Evolutionary conservation across 2,797 vertebrate genomes (phyloP), one percentile per base, ranked within the genome.

Genomic region (Clamator glandarius): DNA sequence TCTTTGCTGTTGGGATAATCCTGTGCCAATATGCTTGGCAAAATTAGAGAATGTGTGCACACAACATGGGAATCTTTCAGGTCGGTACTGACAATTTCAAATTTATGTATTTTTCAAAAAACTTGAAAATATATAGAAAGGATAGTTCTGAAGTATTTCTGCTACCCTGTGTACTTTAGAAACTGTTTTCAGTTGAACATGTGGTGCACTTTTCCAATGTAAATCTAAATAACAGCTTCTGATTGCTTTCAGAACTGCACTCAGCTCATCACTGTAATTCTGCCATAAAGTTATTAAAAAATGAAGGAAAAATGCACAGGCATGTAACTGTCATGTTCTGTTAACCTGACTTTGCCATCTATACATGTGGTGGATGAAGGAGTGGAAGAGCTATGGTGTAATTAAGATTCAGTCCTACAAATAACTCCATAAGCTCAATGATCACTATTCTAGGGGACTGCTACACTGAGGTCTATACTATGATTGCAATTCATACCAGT

Each of bases 221-320:
- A 75, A 91, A 91, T 90, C 58, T 74, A 91, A 96, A 86, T 89
- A 90, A 77, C 62, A 69, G 14, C n/a, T 94, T 68, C 79, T 92
- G 89, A 94, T 94, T 95, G 58, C 79, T 95, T 94, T 95, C 91
- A 93, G 91, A 95, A 44, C 89, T 91, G 33, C 79, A 76, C 61
- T n/a, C 57, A 77, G 68, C 16, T 92, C 91, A 77, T 91, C 82
- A 68, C 44, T 83, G 54, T 67, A 83, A 72, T 83, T 62, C 41
- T 85, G 80, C 64, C 29, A 89, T 89, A 54, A 94, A 91, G 41
- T 87, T 95, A 93, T 91, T 89, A 64, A 92, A 89, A 92, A 91
- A 46, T 4, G 24, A 96, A 85, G 31, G 68, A 89, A 94, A 94
- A 94, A 89, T 91, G 87, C 90, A 55, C 82, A 95, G 55, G 57